A percentile compares a stretch with the other conserved stretches of the same genome.
Conservation (phyloP, 2,888 invertebrate genomes). For the Megaustenia siamemsis region DNA sequence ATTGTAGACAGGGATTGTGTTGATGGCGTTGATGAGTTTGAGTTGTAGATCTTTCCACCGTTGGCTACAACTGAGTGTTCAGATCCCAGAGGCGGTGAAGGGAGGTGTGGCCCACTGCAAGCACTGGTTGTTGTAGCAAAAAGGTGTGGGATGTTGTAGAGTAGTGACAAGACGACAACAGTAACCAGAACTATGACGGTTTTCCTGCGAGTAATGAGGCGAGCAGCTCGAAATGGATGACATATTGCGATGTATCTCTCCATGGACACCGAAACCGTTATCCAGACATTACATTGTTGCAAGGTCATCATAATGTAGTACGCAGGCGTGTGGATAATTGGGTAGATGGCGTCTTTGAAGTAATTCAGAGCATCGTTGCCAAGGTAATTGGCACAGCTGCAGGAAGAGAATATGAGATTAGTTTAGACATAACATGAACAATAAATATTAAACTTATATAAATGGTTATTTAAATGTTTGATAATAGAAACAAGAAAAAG, state of each 20-base stretch:
- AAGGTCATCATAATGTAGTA: constrained; percentile 74
- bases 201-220: constrained; percentile 69
- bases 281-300: constrained; percentile 76
- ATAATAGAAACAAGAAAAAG: too few species aligned
- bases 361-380: constrained; percentile 61
- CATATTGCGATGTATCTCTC: constrained; percentile 78
- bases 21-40: not conserved
- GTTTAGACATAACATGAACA: too few species aligned
- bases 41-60: not conserved
- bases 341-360: constrained; percentile 71
- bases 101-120: not conserved
- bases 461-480: not conserved
- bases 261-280: constrained; percentile 75
- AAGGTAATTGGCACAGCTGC: constrained; percentile 60
- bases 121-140: constrained; percentile 64
- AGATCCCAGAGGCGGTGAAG: not conserved
- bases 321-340: constrained; percentile 71
- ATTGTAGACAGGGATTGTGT: not conserved
- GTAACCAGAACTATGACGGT: constrained; percentile 67
- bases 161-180: constrained; percentile 64
- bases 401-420: not conserved
- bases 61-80: not conserved
- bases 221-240: constrained; percentile 72
- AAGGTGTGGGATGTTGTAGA: constrained; percentile 74
- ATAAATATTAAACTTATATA: too few species aligned